Evolutionary conservation across 2,797 vertebrate genomes (phyloP).

Genomic region (Brotula barbata): DNA sequence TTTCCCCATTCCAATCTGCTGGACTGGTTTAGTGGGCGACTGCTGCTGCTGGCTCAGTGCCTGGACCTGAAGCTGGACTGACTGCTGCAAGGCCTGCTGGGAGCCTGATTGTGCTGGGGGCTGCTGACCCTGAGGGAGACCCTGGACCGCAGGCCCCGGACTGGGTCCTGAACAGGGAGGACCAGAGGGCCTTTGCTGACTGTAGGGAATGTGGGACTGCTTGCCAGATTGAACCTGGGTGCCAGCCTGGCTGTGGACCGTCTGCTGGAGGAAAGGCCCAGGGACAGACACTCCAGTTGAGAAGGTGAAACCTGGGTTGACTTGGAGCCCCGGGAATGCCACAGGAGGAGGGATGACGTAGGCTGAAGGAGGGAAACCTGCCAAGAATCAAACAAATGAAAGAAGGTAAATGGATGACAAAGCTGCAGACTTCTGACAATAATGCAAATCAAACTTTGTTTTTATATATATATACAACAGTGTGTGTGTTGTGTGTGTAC

Average conservation of each 20-base stretch:
- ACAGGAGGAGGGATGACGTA: conserved; percentile 94
- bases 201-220: conserved; percentile 98
- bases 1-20: conserved; percentile 84
- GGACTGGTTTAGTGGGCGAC: conserved; percentile 88
- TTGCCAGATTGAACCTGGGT: conserved; percentile 89
- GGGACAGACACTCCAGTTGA: conserved; percentile 91
- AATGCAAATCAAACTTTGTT: no score
- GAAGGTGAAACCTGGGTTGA: conserved; percentile 94
- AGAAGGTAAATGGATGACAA: not conserved
- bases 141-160: conserved; percentile 79
- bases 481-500: not conserved
- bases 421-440: not conserved
- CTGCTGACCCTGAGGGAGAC: conserved; percentile 79
- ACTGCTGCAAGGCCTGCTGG: conserved; percentile 77
- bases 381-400: conserved; percentile 8
- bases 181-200: conserved; percentile 95
- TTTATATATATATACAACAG: not conserved
- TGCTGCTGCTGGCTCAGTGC: conserved; percentile 68
- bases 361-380: conserved; percentile 93
- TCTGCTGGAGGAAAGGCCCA: conserved; percentile 89
- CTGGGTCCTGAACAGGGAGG: conserved; percentile 78
- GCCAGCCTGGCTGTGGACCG: conserved; percentile 86
- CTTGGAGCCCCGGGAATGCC: conserved; percentile 85
- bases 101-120: conserved; percentile 79
- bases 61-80: conserved; percentile 87